Evolutionary conservation across 2,113 vertebrate genomes (phyloP).

Genomic region (Piaya cayana): DNA sequence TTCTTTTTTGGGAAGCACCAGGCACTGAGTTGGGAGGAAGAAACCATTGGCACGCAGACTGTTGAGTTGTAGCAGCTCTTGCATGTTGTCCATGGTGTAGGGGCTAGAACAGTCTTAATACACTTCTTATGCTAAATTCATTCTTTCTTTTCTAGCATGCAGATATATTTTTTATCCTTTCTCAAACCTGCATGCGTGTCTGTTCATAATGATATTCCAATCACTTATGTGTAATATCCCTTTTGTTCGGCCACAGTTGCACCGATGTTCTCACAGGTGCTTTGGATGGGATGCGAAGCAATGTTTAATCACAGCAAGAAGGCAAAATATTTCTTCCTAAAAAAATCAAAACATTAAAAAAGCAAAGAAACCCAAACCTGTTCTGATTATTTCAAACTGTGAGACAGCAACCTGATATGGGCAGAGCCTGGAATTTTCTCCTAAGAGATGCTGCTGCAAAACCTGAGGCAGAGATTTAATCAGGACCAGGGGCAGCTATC

Average conservation of each 20-base stretch:
- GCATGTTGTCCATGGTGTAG: accelerated
- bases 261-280: not conserved
- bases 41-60: accelerated
- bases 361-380: not conserved
- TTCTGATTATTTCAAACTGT: not conserved
- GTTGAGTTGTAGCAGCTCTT: accelerated
- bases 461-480: not conserved
- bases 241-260: not conserved
- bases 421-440: not conserved
- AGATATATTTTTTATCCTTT: not conserved
- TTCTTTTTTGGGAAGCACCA: accelerated
- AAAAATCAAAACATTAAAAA: not conserved
- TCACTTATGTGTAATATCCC: not conserved
- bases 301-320: not conserved
- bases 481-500: conserved; percentile 3
- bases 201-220: not conserved
- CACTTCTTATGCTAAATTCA: no score
- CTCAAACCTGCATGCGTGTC: accelerated
- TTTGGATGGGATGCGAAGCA: not conserved
- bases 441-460: not conserved
- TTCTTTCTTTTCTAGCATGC: not conserved
- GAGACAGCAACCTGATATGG: not conserved
- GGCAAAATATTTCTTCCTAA: not conserved
- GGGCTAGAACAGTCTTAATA: not conserved
- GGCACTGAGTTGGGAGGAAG: not conserved